Base-by-base conservation (phyloP, 2,113 vertebrate genomes). In the Bubo blakistoni region DNA sequence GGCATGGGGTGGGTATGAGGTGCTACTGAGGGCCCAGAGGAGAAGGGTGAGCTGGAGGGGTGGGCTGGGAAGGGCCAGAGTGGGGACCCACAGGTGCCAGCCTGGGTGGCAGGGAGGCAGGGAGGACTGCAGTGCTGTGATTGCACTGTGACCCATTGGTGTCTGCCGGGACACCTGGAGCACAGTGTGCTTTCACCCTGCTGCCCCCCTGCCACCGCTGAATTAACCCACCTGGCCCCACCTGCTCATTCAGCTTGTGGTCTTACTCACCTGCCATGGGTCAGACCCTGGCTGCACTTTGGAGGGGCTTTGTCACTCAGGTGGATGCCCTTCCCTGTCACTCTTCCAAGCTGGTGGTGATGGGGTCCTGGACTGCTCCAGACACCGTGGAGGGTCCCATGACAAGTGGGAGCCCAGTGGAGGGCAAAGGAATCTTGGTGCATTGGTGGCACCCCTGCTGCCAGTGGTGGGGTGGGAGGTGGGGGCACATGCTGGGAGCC, bases 111-210 rank as follows among this genome's bases (percentile, higher is more conserved):
- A 17, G 16, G 44, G 44, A 46, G 6, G 81, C 16, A 11, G 83
- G 90, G 79, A 94, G 54, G 58, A 44, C 84, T n/a, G 94, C 72
- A 57, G 81, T 92, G 94, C 93, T 96, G 85, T 95, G 96, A 88
- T 91, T 6, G 3, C 9, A 22, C 81, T 82, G 82, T 1, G 4
- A 92, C 91, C 76, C 83, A 55, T 67, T 59, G 59, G 72, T 85
- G 91, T 96, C 96, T 88, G 85, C 62, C 34, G 80, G n/a, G 51
- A 78, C 21, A 88, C n/a, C 27, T 58, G 40, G 32, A 78, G 26
- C 27, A 3, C 1, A 15, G 24, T 58, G 29, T 74, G 29, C 59
- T 63, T 78, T 81, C 44, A 82, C 26, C 20, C 47, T 2, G 0
- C 69, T 49, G 44, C 18, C 18, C 32, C 34, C 18, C 63, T 82